Conservation (phyloP, 2,797 vertebrate species). For the Melanotaenia maccullochi region DNA sequence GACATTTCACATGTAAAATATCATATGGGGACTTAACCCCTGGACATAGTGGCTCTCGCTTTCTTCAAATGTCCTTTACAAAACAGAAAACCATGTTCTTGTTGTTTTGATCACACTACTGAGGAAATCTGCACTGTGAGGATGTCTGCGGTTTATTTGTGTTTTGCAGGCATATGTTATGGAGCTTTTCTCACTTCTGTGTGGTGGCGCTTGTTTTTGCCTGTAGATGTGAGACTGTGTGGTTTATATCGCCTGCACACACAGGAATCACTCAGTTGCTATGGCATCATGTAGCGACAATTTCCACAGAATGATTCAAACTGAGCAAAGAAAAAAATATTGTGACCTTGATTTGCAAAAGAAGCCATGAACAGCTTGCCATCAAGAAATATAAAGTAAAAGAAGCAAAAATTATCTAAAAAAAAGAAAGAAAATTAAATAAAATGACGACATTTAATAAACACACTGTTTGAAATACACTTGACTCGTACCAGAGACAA, state of each 20-base stretch:
- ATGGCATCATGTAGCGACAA: constrained; percentile 51
- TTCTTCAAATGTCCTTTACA: neutral
- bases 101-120: constrained; percentile 11
- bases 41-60: neutral
- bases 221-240: constrained; percentile 32
- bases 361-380: constrained; percentile 2
- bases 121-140: neutral
- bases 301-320: constrained; percentile 46
- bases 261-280: constrained; percentile 56
- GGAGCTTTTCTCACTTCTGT: constrained; percentile 30
- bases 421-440: neutral
- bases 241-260: constrained; percentile 24
- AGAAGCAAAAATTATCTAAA: neutral
- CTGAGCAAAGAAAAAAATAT: constrained; percentile 18
- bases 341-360: constrained; percentile 45
- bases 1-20: neutral
- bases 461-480: neutral
- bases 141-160: constrained; percentile 14
- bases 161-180: constrained; percentile 1
- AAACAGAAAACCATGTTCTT: neutral
- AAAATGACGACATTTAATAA: neutral
- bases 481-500: neutral
- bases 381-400: neutral
- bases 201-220: constrained; percentile 7
- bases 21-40: neutral